Percentiles rank a stretch among this genome's conserved stretches.
Evolutionary conservation across 2,888 invertebrate genomes (phyloP).

Genomic region (Xestia xanthographa): DNA sequence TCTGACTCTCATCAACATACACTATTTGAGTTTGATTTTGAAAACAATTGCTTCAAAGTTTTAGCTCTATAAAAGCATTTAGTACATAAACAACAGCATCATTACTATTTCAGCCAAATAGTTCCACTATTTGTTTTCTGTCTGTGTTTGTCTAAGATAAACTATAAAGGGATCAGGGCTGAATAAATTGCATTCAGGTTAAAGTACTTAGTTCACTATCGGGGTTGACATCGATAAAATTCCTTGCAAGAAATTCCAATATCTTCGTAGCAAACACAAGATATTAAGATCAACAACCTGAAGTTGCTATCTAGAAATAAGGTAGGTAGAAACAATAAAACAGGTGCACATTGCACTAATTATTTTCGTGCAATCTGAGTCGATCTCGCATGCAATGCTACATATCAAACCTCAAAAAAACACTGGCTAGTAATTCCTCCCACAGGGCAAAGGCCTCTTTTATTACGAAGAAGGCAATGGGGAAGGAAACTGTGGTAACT

Average conservation of each 20-base stretch:
- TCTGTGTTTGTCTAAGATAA: slow-evolving; percentile 26
- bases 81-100: background rate
- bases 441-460: background rate
- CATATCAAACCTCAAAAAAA: background rate
- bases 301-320: background rate
- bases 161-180: background rate
- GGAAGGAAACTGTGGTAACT: no score
- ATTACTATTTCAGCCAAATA: slow-evolving; percentile 12
- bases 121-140: slow-evolving; percentile 14
- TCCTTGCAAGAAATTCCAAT: slow-evolving; percentile 1
- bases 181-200: slow-evolving; percentile 10
- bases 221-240: slow-evolving; percentile 10
- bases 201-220: slow-evolving; percentile 5
- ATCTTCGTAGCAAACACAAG: background rate
- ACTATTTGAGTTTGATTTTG: background rate
- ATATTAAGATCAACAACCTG: slow-evolving; percentile 12
- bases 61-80: background rate
- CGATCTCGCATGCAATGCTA: background rate
- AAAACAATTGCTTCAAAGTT: background rate
- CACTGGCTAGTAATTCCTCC: background rate
- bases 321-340: background rate
- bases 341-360: background rate
- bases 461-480: no score
- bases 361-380: slow-evolving; percentile 1
- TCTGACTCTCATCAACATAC: background rate